Evolutionary conservation across 2,113 vertebrate species (phyloP).

Genomic region (Xerus inauris): DNA sequence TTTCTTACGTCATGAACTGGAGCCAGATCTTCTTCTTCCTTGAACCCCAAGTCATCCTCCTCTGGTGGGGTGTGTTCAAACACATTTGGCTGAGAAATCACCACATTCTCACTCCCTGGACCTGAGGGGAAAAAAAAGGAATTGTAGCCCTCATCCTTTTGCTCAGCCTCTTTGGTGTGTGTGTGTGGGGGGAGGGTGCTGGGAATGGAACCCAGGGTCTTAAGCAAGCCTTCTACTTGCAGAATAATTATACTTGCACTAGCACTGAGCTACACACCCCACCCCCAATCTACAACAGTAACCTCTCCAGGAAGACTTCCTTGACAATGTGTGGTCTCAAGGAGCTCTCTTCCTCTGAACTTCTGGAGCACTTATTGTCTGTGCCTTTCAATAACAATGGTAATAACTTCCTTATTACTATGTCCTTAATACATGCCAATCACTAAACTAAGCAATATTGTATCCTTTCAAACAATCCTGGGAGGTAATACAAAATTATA

Average conservation of each 20-base stretch:
- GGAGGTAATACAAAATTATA: neutral
- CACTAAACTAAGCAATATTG: neutral
- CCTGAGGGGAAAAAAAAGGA: constrained; percentile 60
- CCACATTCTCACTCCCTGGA: constrained; percentile 62
- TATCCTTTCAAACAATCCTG: neutral
- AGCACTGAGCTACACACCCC: neutral
- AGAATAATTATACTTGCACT: no score
- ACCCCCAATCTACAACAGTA: neutral
- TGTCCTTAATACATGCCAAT: neutral
- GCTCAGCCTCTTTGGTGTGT: neutral
- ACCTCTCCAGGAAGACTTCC: neutral
- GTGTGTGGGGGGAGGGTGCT: neutral
- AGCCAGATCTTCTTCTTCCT: constrained; percentile 79
- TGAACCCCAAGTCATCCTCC: constrained; percentile 85
- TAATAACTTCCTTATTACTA: neutral
- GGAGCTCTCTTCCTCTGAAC: neutral
- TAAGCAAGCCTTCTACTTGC: no score
- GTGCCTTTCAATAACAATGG: neutral
- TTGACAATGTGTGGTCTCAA: neutral
- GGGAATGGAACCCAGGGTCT: neutral
- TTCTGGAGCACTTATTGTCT: neutral
- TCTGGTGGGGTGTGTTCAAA: constrained; percentile 66
- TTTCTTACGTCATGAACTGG: constrained; percentile 67
- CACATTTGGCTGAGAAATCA: constrained; percentile 26
- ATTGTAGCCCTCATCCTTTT: neutral